phyloP scores from a whole-genome alignment of 2,888 invertebrate genomes.

The Eupithecia dodoneata region DNA sequence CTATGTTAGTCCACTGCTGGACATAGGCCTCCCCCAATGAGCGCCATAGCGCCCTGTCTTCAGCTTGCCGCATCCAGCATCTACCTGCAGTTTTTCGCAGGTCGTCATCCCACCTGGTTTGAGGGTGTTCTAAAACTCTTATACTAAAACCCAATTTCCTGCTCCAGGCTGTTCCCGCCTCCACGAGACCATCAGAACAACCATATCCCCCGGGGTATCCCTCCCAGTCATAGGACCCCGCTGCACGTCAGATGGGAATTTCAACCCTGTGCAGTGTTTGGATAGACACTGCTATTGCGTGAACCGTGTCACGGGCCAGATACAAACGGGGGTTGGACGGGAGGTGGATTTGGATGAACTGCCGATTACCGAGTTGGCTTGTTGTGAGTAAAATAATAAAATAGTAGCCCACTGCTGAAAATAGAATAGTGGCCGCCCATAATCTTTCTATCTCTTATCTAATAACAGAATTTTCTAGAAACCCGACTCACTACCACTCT shows the following conservation, averaged over 20 bases:
- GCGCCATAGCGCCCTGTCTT: no score
- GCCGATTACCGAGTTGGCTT: conserved; percentile 66
- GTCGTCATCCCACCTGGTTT: no score
- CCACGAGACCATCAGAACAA: conserved; percentile 73
- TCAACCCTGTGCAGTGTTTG: conserved; percentile 87
- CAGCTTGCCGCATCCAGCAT: no score
- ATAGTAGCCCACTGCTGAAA: no score
- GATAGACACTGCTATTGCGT: conserved; percentile 86
- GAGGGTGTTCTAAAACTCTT: no score
- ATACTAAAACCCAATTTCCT: not conserved
- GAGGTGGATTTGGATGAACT: conserved; percentile 62
- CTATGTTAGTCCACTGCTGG: no score
- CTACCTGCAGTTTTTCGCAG: no score
- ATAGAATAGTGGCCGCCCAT: no score
- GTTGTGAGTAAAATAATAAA: conserved; percentile 68
- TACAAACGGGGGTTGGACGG: conserved; percentile 48
- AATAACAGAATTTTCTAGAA: no score
- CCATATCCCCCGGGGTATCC: conserved; percentile 66
- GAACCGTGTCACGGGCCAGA: conserved; percentile 79
- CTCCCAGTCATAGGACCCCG: conserved; percentile 77
- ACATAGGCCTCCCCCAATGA: no score
- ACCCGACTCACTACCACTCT: no score
- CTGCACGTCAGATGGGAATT: conserved; percentile 87
- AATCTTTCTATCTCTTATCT: no score
- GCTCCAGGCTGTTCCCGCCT: conserved; percentile 84